These are phyloP conservation scores for Kradibia gibbosae DNA, from an alignment of 1,140 invertebrate species.

Conservation along the genomic window DNA sequence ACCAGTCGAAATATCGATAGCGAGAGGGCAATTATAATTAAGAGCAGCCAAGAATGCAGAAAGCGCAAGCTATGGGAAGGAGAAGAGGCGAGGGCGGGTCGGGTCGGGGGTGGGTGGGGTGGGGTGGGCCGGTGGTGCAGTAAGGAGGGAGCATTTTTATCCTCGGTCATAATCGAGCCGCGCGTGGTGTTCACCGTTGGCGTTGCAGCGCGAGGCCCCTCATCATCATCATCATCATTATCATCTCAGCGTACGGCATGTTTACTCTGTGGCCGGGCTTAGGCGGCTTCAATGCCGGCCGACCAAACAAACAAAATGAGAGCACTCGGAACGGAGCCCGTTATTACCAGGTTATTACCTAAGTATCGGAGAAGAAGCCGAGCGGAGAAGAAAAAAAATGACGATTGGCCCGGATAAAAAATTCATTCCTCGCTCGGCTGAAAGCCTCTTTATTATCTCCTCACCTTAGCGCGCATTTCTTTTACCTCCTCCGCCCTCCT, in stretches of 20 bases:
- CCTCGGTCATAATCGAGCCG: slow-evolving; percentile 42
- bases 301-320: slow-evolving; percentile 60
- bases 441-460: slow-evolving; percentile 48
- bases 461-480: slow-evolving; percentile 28
- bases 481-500: neutral
- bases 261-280: slow-evolving; percentile 58
- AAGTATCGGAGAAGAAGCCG: slow-evolving; percentile 58
- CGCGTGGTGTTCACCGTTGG: slow-evolving; percentile 40
- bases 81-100: too few relatives aligned
- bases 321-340: slow-evolving; percentile 60
- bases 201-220: slow-evolving; percentile 57
- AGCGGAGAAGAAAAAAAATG: neutral
- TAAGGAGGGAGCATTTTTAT: slow-evolving; percentile 14
- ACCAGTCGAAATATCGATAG: neutral
- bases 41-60: slow-evolving; percentile 5
- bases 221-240: slow-evolving; percentile 60
- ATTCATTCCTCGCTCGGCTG: slow-evolving; percentile 36
- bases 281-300: slow-evolving; percentile 48
- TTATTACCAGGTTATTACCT: slow-evolving; percentile 68
- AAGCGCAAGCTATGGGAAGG: neutral
- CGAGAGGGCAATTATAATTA: neutral
- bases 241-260: slow-evolving; percentile 58
- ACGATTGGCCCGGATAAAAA: slow-evolving; percentile 32
- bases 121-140: too few relatives aligned
- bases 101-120: too few relatives aligned